Conservation (phyloP, 2,113 vertebrate genomes). For the Xenopus laevis region DNA sequence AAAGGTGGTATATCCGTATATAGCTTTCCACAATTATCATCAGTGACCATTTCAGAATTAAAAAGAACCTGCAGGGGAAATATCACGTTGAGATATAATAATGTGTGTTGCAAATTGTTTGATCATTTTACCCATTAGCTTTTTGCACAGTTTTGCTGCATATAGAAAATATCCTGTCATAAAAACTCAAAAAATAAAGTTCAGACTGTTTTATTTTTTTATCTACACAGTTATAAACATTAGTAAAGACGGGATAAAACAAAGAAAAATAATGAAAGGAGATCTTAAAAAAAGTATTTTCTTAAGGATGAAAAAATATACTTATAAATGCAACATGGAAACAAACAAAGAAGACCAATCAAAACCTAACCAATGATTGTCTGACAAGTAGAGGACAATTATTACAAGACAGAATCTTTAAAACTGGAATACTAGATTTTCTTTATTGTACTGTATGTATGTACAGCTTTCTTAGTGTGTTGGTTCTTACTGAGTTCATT, state of each 20-base stretch:
- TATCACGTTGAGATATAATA: constrained; percentile 32
- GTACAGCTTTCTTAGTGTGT: no score
- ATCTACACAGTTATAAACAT: neutral
- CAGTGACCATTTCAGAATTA: constrained; percentile 30
- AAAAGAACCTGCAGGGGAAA: constrained; percentile 31
- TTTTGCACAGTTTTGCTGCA: constrained; percentile 13
- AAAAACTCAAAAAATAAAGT: neutral
- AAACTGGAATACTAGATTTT: no score
- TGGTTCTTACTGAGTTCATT: no score
- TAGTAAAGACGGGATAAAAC: neutral
- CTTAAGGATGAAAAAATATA: no score
- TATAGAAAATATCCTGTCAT: constrained; percentile 10
- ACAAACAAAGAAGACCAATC: no score
- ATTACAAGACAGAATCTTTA: no score
- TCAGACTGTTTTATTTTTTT: neutral
- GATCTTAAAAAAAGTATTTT: neutral
- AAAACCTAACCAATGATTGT: no score
- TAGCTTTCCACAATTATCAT: constrained; percentile 12
- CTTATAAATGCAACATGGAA: no score
- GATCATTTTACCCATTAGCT: constrained; percentile 29
- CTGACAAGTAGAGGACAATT: no score
- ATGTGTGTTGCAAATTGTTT: constrained; percentile 34
- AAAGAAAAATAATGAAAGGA: neutral
- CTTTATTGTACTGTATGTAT: no score
- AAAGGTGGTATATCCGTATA: constrained; percentile 3